Conservation (phyloP, 2,797 vertebrate genomes). For the Lerista edwardsae region DNA sequence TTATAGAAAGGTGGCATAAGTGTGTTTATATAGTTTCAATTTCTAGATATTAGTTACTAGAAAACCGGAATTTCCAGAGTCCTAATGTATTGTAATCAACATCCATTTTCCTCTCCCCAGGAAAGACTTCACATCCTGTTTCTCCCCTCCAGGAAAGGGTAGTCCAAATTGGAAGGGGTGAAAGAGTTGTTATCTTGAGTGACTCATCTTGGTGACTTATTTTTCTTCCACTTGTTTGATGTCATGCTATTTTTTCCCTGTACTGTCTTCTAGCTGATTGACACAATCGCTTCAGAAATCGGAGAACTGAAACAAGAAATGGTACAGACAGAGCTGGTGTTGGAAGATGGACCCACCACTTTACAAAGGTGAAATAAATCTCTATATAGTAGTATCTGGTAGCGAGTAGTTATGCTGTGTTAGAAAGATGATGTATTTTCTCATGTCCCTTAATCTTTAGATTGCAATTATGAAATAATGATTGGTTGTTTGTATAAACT, state of each 20-base stretch:
- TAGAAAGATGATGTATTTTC: background rate
- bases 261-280: conserved; percentile 88
- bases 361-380: conserved; percentile 79
- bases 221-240: conserved; percentile 75
- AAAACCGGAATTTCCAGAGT: conserved; percentile 26
- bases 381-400: conserved; percentile 24
- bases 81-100: background rate
- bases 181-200: conserved; percentile 55
- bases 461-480: background rate
- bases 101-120: conserved; percentile 20
- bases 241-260: conserved; percentile 74
- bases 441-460: background rate
- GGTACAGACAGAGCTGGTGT: conserved; percentile 81
- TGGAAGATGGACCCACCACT: conserved; percentile 76
- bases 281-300: conserved; percentile 91
- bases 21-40: background rate
- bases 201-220: conserved; percentile 57
- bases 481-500: background rate
- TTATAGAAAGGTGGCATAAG: background rate
- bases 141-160: conserved; percentile 65
- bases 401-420: background rate
- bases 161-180: conserved; percentile 63
- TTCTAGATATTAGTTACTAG: background rate
- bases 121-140: conserved; percentile 17
- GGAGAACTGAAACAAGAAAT: conserved; percentile 94